Evolutionary conservation across 2,113 vertebrate species (phyloP).

Genomic region (Nerophis lumbriciformis): DNA sequence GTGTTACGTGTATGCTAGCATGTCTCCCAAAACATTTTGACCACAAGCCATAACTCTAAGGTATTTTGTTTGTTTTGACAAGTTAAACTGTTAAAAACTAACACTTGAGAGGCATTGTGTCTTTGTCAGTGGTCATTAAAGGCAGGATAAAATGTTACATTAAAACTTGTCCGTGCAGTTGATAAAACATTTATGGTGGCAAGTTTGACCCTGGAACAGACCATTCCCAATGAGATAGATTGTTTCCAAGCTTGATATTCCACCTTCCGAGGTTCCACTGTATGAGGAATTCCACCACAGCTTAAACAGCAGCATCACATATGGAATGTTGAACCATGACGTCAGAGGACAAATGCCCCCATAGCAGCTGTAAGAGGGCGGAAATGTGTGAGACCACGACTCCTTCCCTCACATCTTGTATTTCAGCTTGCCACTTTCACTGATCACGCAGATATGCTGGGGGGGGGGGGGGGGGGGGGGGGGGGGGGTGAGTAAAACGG

Average conservation of each 20-base stretch:
- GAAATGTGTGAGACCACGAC: conserved; percentile 20
- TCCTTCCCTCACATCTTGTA: conserved; percentile 76
- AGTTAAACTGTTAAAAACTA: not conserved
- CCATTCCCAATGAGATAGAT: too few species aligned
- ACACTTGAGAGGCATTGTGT: too few species aligned
- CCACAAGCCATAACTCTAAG: too few species aligned
- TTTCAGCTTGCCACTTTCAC: conserved; percentile 83
- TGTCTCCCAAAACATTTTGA: too few species aligned
- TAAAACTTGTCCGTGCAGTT: too few species aligned
- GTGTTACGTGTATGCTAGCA: too few species aligned
- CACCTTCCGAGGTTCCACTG: not conserved
- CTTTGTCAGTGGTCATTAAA: too few species aligned
- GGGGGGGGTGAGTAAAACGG: not conserved
- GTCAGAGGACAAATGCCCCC: conserved; percentile 32
- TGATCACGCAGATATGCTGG: conserved; percentile 92
- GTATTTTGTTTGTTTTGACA: too few species aligned
- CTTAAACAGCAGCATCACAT: conserved; percentile 13
- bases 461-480: not conserved
- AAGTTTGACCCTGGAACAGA: not conserved
- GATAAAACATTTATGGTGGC: not conserved
- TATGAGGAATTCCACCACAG: not conserved
- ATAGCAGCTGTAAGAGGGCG: conserved; percentile 36
- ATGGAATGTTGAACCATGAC: conserved; percentile 30
- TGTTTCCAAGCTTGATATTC: too few species aligned
- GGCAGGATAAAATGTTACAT: too few species aligned